Evolutionary conservation across 37 sponge, comb jelly and placozoan genomes (phyloP).

Genomic region (Cladorhizidae sp.): DNA sequence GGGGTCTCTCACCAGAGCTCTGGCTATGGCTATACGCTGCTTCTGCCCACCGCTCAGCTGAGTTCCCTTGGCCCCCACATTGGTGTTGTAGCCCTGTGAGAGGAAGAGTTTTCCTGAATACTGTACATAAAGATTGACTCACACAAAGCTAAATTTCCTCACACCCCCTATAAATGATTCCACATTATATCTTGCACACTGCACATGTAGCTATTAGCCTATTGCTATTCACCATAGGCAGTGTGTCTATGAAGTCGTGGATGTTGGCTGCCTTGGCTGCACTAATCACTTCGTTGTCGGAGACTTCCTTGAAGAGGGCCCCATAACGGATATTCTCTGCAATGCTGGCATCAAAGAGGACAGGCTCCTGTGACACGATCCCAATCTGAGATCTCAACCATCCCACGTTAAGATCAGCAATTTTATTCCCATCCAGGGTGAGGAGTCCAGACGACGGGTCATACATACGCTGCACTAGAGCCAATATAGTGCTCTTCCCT

Average conservation of each 20-base stretch:
- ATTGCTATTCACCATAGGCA: constrained; percentile 50
- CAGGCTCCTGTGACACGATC: constrained; percentile 88
- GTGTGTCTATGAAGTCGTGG: constrained; percentile 83
- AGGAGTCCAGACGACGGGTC: constrained; percentile 59
- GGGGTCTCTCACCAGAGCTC: constrained; percentile 76
- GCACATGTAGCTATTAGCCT: too few species aligned
- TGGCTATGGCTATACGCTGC: constrained; percentile 78
- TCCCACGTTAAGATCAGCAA: constrained; percentile 70
- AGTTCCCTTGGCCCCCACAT: constrained; percentile 58
- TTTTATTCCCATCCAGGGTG: constrained; percentile 35
- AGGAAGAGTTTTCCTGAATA: too few species aligned
- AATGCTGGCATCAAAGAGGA: constrained; percentile 80
- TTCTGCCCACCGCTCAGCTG: constrained; percentile 84
- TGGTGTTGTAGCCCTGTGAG: constrained; percentile 67
- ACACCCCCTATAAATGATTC: background rate
- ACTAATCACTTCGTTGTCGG: constrained; percentile 75
- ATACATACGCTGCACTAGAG: constrained; percentile 87
- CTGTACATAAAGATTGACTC: too few species aligned
- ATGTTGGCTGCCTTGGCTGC: constrained; percentile 95
- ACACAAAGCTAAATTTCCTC: background rate
- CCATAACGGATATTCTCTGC: constrained; percentile 97
- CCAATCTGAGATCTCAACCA: constrained; percentile 89
- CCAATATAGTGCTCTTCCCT: constrained; percentile 95
- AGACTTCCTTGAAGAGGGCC: constrained; percentile 76
- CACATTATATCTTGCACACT: too few species aligned